Evolutionary conservation across 2,113 vertebrate species (phyloP).

Genomic region (Orthonyx spaldingii): DNA sequence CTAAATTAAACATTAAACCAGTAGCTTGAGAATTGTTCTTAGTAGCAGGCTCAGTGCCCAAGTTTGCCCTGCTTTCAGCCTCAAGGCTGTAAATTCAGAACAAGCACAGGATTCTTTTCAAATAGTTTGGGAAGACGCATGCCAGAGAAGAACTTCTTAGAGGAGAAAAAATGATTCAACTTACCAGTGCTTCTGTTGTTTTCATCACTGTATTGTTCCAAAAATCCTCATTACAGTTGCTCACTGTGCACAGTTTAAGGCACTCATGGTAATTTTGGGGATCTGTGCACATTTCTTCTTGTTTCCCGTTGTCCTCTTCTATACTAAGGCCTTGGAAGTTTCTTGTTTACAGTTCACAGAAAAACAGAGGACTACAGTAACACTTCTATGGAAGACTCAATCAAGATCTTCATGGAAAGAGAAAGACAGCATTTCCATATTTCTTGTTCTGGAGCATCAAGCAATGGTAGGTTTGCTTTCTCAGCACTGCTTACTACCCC

Average conservation of each 20-base stretch:
- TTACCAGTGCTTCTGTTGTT: slow-evolving; percentile 15
- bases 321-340: background rate
- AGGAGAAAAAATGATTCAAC: background rate
- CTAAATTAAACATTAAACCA: background rate
- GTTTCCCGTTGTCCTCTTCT: background rate
- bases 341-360: background rate
- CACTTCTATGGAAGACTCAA: background rate
- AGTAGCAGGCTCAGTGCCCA: background rate
- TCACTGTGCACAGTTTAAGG: background rate
- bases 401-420: background rate
- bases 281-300: background rate
- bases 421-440: background rate
- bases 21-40: background rate
- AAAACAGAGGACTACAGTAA: background rate
- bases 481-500: background rate
- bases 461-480: background rate
- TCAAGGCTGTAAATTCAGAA: background rate
- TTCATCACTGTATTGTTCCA: background rate
- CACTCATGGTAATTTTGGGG: background rate
- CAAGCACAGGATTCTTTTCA: background rate
- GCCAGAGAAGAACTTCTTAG: background rate
- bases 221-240: background rate
- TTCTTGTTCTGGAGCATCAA: background rate
- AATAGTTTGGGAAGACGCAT: background rate
- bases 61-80: background rate